These are phyloP conservation scores for Rhabdomys dilectus DNA, from an alignment of 2,113 vertebrate genomes.

Conservation along the genomic window DNA sequence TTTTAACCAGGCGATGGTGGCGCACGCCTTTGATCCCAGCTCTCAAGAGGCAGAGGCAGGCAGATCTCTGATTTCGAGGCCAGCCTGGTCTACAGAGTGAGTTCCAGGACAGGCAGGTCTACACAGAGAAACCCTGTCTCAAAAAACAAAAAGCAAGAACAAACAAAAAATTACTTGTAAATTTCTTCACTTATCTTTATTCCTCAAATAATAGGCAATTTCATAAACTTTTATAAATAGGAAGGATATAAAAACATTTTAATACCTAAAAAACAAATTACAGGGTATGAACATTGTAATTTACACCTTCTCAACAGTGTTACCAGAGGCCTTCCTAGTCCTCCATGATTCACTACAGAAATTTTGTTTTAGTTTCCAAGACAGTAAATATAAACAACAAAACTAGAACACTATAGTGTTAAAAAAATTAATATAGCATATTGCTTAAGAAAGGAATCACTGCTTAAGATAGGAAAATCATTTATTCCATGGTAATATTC, in stretches of 20 bases:
- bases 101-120: not conserved
- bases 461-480: conserved; percentile 27
- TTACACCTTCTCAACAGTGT: not conserved
- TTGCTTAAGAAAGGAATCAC: conserved; percentile 9
- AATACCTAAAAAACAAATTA: not conserved
- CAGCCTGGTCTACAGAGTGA: not conserved
- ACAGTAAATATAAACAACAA: not conserved
- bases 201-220: conserved; percentile 8
- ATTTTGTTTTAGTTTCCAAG: conserved; percentile 49
- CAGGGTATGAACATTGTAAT: not conserved
- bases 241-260: conserved; percentile 44
- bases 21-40: not conserved
- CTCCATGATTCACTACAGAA: conserved; percentile 50
- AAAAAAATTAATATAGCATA: not conserved
- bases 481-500: not conserved
- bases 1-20: not conserved
- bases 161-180: conserved; percentile 57
- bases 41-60: not conserved
- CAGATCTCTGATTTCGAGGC: not conserved
- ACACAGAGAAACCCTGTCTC: not conserved
- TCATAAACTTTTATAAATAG: conserved; percentile 37
- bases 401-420: not conserved
- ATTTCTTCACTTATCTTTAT: conserved; percentile 38
- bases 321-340: conserved; percentile 26
- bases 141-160: not conserved